Conservation (phyloP, 1,140 invertebrate genomes). For the Apis mellifera region Amel_HAv3.1 CM009935.2:4539501-4540000, state of each 20-base stretch:
- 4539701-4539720: background rate
- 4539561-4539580: background rate
- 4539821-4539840: slow-evolving; percentile 27
- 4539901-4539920: background rate
- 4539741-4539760: slow-evolving; percentile 17
- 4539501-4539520: background rate
- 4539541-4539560: background rate
- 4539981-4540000: too few relatives aligned
- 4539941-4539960: background rate
- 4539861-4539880: slow-evolving; percentile 25
- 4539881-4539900: slow-evolving; percentile 19
- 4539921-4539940: background rate
- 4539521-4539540: background rate
- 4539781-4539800: background rate
- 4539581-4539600: background rate
- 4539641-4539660: background rate
- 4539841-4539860: slow-evolving; percentile 37
- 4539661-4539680: background rate
- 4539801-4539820: slow-evolving; percentile 5
- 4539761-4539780: slow-evolving; percentile 38
- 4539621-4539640: background rate
- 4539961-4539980: background rate
- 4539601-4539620: background rate
- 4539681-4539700: background rate
- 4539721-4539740: background rate